Conservation (phyloP, 2,113 vertebrate species). For the Bujurquina vittata region DNA sequence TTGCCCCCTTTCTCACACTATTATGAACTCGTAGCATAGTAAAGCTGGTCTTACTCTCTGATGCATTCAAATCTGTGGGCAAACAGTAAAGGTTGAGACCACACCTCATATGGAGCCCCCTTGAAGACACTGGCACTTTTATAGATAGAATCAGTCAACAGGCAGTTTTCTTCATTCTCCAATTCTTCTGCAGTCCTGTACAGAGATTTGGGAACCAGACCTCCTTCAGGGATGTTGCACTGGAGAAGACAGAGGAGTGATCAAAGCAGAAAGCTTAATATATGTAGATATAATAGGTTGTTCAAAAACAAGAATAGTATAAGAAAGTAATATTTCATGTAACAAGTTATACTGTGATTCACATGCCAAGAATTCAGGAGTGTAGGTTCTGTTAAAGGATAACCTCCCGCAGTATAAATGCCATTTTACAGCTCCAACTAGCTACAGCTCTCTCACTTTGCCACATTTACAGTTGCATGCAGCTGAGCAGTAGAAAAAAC, state of each 20-base stretch:
- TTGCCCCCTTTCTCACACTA: background rate
- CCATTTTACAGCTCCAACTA: background rate
- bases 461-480: background rate
- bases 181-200: constrained; percentile 93
- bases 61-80: no score
- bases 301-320: background rate
- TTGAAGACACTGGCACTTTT: constrained; percentile 95
- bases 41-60: background rate
- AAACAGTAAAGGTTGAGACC: background rate
- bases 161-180: constrained; percentile 89
- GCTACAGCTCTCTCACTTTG: background rate
- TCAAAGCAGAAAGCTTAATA: background rate
- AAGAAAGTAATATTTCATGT: background rate
- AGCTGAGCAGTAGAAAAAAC: no score
- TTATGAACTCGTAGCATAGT: background rate
- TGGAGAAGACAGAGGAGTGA: constrained; percentile 40
- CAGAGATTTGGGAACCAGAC: constrained; percentile 92
- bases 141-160: constrained; percentile 96
- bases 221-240: constrained; percentile 95
- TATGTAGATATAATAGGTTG: background rate
- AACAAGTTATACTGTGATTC: background rate
- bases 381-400: background rate
- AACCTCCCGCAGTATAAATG: background rate
- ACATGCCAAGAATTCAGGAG: background rate
- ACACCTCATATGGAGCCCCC: constrained; percentile 93